A percentile compares a stretch with the other conserved stretches of the same genome.
Evolutionary conservation across 2,888 invertebrate genomes (phyloP).

Genomic region (Myathropa florea): DNA sequence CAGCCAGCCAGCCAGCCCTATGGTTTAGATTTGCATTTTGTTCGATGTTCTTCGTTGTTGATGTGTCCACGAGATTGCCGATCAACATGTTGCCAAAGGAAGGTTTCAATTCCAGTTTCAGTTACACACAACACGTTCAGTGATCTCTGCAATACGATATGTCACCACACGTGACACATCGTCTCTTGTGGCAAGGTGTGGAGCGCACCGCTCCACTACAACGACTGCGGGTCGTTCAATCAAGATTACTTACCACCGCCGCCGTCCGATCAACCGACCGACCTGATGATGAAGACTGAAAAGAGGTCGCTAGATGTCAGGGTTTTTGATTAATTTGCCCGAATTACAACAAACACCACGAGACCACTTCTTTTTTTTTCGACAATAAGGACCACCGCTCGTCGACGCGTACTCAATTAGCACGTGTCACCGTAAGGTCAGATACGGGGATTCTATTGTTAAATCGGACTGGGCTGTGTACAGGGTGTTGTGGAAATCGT

Average conservation of each 20-base stretch:
- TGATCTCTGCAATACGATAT: slow-evolving; percentile 71
- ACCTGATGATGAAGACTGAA: slow-evolving; percentile 36
- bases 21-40: slow-evolving; percentile 59
- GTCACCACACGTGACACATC: slow-evolving; percentile 67
- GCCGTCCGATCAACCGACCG: background rate
- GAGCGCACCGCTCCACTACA: slow-evolving; percentile 29
- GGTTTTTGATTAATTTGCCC: slow-evolving; percentile 66
- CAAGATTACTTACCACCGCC: slow-evolving; percentile 48
- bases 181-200: slow-evolving; percentile 65
- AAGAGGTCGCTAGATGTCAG: slow-evolving; percentile 66
- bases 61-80: slow-evolving; percentile 68
- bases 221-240: slow-evolving; percentile 56
- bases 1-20: too few species aligned
- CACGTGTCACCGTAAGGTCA: slow-evolving; percentile 69
- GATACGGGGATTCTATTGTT: slow-evolving; percentile 49
- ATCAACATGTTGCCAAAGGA: slow-evolving; percentile 70
- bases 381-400: slow-evolving; percentile 62
- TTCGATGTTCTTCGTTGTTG: slow-evolving; percentile 60
- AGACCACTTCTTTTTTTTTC: slow-evolving; percentile 37
- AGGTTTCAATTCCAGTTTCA: slow-evolving; percentile 69
- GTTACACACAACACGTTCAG: slow-evolving; percentile 58
- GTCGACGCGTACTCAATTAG: slow-evolving; percentile 67
- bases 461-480: slow-evolving; percentile 24
- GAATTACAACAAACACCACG: slow-evolving; percentile 59
- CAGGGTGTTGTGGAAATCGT: slow-evolving; percentile 69